Conservation (phyloP, 2,888 invertebrate genomes). For the Caenorhabditis uteleia region DNA sequence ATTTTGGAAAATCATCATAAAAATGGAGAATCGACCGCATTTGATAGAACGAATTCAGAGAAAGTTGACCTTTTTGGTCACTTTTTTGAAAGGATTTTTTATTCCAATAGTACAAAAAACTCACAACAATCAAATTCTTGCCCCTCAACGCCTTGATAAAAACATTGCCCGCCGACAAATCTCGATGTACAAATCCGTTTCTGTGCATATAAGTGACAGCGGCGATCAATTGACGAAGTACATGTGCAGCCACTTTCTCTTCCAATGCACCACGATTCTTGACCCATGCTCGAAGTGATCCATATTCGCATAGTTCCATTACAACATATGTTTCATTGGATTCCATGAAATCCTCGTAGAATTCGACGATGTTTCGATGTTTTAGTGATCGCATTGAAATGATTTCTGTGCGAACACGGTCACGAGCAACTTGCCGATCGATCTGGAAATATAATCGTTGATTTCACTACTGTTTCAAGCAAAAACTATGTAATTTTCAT, state of each 20-base stretch:
- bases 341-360: slow-evolving; percentile 36
- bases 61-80: no score
- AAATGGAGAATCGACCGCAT: no score
- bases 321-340: slow-evolving; percentile 41
- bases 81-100: no score
- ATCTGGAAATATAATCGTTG: no score
- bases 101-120: not conserved
- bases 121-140: slow-evolving; percentile 8
- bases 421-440: slow-evolving; percentile 4
- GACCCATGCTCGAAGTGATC: slow-evolving; percentile 39
- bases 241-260: slow-evolving; percentile 37
- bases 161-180: slow-evolving; percentile 54
- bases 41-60: no score
- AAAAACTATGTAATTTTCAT: no score
- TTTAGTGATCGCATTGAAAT: slow-evolving; percentile 21
- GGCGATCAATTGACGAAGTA: slow-evolving; percentile 46
- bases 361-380: slow-evolving; percentile 33
- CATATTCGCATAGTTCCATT: slow-evolving; percentile 50
- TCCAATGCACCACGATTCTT: slow-evolving; percentile 31
- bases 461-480: no score
- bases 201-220: slow-evolving; percentile 45
- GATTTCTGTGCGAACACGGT: slow-evolving; percentile 19
- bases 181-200: slow-evolving; percentile 44
- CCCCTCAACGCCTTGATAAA: slow-evolving; percentile 37
- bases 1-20: no score